phyloP scores from a whole-genome alignment of 2,113 vertebrate genomes.

The Uria lomvia region DNA sequence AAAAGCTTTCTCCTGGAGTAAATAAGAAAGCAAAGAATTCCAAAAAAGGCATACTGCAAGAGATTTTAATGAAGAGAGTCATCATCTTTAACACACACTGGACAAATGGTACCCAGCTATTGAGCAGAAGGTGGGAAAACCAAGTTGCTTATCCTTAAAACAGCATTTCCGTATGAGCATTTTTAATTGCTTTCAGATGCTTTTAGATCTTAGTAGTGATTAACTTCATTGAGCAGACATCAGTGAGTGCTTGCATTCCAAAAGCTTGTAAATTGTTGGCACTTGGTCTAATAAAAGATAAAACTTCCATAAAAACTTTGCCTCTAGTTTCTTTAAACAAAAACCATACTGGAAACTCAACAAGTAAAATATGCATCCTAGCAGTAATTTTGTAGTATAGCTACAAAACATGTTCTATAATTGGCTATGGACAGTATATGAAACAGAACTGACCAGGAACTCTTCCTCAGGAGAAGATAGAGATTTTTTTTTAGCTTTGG shows the following conservation, averaged over 20 bases:
- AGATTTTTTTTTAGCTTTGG: neutral
- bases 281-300: neutral
- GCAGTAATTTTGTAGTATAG: neutral
- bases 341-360: neutral
- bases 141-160: neutral
- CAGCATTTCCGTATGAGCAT: neutral
- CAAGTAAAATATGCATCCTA: neutral
- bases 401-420: neutral
- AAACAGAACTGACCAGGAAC: neutral
- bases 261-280: neutral
- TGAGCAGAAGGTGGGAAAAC: conserved; percentile 8
- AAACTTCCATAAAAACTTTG: neutral
- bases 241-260: neutral
- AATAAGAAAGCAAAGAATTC: neutral
- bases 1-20: neutral
- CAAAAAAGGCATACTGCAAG: neutral
- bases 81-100: neutral
- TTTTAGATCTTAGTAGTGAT: neutral
- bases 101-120: neutral
- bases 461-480: neutral
- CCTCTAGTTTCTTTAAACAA: neutral
- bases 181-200: conserved; percentile 35
- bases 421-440: neutral
- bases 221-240: neutral
- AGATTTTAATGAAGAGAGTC: neutral